phyloP scores from a whole-genome alignment of 2,113 vertebrate species.

The Crypturellus undulatus region DNA sequence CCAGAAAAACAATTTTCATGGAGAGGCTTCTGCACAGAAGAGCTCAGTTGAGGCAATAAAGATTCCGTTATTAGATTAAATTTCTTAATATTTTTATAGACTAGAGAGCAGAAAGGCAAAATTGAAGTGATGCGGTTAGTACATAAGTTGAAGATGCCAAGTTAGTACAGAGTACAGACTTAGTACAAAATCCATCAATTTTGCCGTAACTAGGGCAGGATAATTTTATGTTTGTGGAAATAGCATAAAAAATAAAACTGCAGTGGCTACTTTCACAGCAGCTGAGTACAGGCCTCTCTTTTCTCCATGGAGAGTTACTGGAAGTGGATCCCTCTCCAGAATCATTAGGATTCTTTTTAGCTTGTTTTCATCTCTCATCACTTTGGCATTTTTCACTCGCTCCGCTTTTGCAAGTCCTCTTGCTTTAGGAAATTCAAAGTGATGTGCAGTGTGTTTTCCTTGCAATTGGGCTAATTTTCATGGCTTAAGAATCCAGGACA shows the following conservation, averaged over 20 bases:
- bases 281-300: background rate
- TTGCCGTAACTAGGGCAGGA: background rate
- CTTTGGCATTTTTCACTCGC: background rate
- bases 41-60: background rate
- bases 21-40: background rate
- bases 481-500: background rate
- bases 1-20: background rate
- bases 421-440: constrained; percentile 2
- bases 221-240: background rate
- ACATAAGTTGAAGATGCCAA: background rate
- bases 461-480: background rate
- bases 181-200: background rate
- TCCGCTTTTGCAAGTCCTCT: background rate
- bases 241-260: background rate
- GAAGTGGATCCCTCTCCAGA: background rate
- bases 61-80: background rate
- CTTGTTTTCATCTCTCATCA: constrained; percentile 1
- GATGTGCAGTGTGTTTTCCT: background rate
- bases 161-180: background rate
- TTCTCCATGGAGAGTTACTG: fast-evolving
- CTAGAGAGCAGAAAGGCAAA: background rate
- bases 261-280: background rate
- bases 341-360: background rate
- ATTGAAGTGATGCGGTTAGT: background rate
- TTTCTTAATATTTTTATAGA: background rate